Percentiles rank a stretch among this genome's conserved stretches.
phyloP scores from a whole-genome alignment of 1,140 invertebrate genomes.

The Drosophila parvula region DNA sequence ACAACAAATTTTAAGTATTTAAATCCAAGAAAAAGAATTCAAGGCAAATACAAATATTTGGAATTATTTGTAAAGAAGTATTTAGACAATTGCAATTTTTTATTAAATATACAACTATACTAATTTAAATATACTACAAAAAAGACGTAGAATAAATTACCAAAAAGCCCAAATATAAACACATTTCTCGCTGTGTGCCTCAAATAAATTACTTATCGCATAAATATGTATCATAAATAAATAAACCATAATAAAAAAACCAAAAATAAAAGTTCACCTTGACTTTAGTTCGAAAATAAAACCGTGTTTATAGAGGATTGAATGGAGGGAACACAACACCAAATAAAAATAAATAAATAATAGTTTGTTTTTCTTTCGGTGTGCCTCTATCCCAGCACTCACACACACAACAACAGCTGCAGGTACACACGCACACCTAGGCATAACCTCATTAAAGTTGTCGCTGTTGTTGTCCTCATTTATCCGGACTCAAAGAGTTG shows the following conservation, averaged over 20 bases:
- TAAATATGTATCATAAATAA: background rate
- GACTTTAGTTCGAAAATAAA: background rate
- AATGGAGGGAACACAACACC: background rate
- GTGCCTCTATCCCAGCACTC: conserved; percentile 61
- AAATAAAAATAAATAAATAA: conserved; percentile 14
- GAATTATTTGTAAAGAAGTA: background rate
- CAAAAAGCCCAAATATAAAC: no score
- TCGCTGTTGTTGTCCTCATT: conserved; percentile 79
- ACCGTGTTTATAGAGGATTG: conserved; percentile 1
- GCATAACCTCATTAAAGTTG: conserved; percentile 79
- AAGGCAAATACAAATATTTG: background rate
- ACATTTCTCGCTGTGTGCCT: no score
- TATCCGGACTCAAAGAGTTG: conserved; percentile 58
- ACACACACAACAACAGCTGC: conserved; percentile 10
- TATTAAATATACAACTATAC: no score
- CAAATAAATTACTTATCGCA: background rate
- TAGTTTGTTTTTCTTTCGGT: conserved; percentile 13
- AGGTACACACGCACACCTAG: conserved; percentile 47
- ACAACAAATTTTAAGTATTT: background rate
- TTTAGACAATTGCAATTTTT: no score
- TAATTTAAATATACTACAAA: no score
- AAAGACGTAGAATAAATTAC: no score
- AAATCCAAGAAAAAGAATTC: background rate
- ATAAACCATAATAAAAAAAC: background rate
- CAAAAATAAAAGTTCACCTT: background rate